phyloP scores from a whole-genome alignment of 1,140 invertebrate genomes.

The Drosophila tristis region DNA sequence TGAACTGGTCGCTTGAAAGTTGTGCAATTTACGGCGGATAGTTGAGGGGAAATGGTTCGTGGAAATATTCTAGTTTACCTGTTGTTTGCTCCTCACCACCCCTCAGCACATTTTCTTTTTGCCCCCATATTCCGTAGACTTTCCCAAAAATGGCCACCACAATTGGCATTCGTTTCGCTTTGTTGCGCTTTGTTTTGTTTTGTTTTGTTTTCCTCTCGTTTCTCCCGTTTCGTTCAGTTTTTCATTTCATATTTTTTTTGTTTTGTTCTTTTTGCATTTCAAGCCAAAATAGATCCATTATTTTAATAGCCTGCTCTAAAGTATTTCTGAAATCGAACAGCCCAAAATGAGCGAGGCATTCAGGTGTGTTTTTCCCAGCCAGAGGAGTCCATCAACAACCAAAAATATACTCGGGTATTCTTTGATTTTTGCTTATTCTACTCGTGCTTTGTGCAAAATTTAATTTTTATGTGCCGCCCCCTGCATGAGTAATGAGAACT shows the following conservation, averaged over 20 bases:
- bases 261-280: conserved; percentile 38
- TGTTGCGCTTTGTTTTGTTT: conserved; percentile 24
- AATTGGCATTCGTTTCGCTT: conserved; percentile 41
- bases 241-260: conserved; percentile 2
- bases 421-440: conserved; percentile 7
- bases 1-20: conserved; percentile 11
- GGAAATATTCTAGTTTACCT: conserved; percentile 34
- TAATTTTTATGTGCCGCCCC: conserved; percentile 46
- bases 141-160: conserved; percentile 58
- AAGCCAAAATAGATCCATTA: conserved; percentile 77
- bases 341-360: neutral
- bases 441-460: conserved; percentile 26
- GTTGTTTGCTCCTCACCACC: conserved; percentile 9
- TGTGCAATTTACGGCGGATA: conserved; percentile 23
- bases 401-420: conserved; percentile 46
- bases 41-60: conserved; percentile 13
- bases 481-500: conserved; percentile 70
- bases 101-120: neutral
- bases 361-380: conserved; percentile 32
- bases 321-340: conserved; percentile 75
- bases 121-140: conserved; percentile 4
- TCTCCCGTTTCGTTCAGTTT: conserved; percentile 21
- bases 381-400: conserved; percentile 6
- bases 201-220: conserved; percentile 13
- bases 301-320: conserved; percentile 80